phyloP scores from a whole-genome alignment of 1,140 invertebrate species.

The Wiebesia pumilae region DNA sequence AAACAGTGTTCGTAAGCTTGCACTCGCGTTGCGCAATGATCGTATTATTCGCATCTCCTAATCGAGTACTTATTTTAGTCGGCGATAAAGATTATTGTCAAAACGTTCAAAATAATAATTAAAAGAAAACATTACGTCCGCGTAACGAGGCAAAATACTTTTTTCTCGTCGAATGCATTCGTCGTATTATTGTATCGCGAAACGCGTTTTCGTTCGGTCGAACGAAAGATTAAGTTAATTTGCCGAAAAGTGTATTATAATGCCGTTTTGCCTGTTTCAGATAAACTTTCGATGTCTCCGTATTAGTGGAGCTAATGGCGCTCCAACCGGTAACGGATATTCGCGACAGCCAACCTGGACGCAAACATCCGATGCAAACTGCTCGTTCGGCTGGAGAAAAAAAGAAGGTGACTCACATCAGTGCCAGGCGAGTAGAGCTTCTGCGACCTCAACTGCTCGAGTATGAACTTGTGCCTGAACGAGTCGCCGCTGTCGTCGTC shows the following conservation, averaged over 20 bases:
- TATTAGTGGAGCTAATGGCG: neutral
- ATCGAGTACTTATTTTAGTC: neutral
- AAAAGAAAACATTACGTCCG: neutral
- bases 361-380: no score
- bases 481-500: slow-evolving; percentile 71
- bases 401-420: slow-evolving; percentile 62
- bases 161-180: neutral
- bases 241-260: no score
- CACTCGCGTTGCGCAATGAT: neutral
- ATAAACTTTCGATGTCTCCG: neutral
- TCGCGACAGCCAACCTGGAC: neutral
- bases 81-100: neutral
- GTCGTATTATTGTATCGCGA: neutral
- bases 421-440: slow-evolving; percentile 70
- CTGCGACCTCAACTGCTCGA: slow-evolving; percentile 70
- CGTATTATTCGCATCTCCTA: no score
- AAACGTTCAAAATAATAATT: no score
- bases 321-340: neutral
- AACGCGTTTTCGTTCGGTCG: neutral
- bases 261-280: no score
- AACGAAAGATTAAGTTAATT: neutral
- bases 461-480: slow-evolving; percentile 71
- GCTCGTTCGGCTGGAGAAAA: neutral
- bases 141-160: neutral
- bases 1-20: neutral